Percentiles rank a stretch among this genome's conserved stretches.
These are phyloP conservation scores for Hiodon tergisus DNA, from an alignment of 2,113 vertebrate species.

Conservation along the genomic window DNA sequence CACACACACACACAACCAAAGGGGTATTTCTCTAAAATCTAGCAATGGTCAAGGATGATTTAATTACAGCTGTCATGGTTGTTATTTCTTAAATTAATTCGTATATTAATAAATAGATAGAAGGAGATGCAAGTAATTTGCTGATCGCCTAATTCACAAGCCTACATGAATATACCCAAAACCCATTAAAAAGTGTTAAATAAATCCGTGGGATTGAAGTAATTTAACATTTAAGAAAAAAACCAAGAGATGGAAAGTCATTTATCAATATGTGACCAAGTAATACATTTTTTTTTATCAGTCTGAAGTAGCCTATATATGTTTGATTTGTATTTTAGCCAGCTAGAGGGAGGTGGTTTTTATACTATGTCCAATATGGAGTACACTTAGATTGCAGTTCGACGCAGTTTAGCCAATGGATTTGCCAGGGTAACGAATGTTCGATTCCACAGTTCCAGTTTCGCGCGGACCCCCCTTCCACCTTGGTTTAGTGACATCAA, in stretches of 20 bases:
- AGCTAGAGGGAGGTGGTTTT: neutral
- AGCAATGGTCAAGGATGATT: no score
- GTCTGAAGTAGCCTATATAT: neutral
- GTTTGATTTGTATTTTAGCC: neutral
- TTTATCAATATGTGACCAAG: neutral
- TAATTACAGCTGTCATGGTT: no score
- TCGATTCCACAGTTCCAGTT: slow-evolving; percentile 27
- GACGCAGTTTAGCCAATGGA: slow-evolving; percentile 22
- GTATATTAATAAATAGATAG: no score
- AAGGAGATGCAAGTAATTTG: no score
- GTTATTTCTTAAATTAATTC: no score
- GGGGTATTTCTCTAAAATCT: no score
- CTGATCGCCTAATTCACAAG: no score
- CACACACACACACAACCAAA: no score
- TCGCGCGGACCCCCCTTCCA: neutral
- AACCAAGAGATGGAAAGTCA: no score
- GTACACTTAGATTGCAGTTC: neutral
- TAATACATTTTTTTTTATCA: neutral
- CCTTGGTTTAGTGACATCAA: no score
- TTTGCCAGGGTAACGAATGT: slow-evolving; percentile 33
- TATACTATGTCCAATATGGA: neutral
- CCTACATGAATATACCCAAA: no score
- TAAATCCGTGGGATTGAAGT: neutral
- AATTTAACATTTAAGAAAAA: neutral
- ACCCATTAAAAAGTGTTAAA: no score